These are phyloP conservation scores for Malachius bipustulatus DNA, from an alignment of 2,888 invertebrate species.

Conservation along the genomic window DNA sequence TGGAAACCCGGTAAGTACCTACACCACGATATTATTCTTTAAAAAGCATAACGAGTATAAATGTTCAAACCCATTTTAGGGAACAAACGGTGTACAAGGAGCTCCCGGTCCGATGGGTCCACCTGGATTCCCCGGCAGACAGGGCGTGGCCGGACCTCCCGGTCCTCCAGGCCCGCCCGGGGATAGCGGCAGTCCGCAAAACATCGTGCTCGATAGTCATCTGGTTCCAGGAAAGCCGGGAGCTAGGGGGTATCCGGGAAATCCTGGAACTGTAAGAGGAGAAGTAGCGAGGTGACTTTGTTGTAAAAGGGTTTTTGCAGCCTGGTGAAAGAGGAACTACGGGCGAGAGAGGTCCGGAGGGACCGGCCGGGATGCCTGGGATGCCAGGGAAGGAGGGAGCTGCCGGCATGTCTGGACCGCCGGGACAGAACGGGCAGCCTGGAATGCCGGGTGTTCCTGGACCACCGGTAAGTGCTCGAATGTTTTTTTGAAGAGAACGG, in stretches of 20 bases:
- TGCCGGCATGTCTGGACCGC: slow-evolving; percentile 45
- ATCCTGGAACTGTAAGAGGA: slow-evolving; percentile 40
- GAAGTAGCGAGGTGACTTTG: background rate
- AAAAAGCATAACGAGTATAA: background rate
- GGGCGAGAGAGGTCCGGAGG: slow-evolving; percentile 45
- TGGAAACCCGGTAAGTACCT: slow-evolving; percentile 20
- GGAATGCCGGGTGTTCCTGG: slow-evolving; percentile 51
- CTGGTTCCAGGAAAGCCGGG: slow-evolving; percentile 38
- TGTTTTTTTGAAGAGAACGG: too few relatives aligned
- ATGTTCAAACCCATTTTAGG: slow-evolving; percentile 14
- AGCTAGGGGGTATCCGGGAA: slow-evolving; percentile 44
- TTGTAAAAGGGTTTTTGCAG: slow-evolving; percentile 28
- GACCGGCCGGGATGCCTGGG: slow-evolving; percentile 45
- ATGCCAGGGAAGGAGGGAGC: slow-evolving; percentile 45
- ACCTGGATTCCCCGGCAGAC: slow-evolving; percentile 26
- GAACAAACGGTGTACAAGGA: slow-evolving; percentile 25
- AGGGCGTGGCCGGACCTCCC: slow-evolving; percentile 32
- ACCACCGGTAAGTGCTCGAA: slow-evolving; percentile 43
- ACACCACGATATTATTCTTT: too few relatives aligned
- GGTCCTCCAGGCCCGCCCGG: slow-evolving; percentile 37
- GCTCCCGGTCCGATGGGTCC: slow-evolving; percentile 22
- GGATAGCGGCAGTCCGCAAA: slow-evolving; percentile 22
- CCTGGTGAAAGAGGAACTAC: slow-evolving; percentile 45
- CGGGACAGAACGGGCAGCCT: slow-evolving; percentile 46
- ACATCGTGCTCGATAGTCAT: slow-evolving; percentile 21